Percentiles rank a stretch among this genome's conserved stretches.
These are phyloP conservation scores for Petaurus breviceps DNA, from an alignment of 2,113 vertebrate genomes.

Conservation along the genomic window DNA sequence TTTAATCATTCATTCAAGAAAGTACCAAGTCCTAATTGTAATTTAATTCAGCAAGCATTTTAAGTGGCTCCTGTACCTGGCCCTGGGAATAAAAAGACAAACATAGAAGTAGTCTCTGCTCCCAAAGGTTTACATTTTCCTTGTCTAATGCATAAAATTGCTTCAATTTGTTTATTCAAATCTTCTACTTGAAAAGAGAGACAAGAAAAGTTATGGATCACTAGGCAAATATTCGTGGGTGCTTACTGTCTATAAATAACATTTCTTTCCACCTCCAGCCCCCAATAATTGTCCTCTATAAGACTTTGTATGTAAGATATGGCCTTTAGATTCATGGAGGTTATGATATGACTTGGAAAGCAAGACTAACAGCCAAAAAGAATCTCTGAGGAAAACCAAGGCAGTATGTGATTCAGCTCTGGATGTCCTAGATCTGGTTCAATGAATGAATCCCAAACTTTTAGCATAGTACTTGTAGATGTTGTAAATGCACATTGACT, in stretches of 20 bases:
- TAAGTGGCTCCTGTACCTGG: not conserved
- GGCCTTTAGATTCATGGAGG: not conserved
- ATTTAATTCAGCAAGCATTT: not conserved
- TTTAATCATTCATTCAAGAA: not conserved
- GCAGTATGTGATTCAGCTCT: not conserved
- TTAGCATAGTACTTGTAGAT: not conserved
- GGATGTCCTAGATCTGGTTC: not conserved
- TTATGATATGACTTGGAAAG: not conserved
- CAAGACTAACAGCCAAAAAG: not conserved
- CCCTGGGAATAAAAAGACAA: not conserved
- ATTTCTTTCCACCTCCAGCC: not conserved
- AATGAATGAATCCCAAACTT: not conserved
- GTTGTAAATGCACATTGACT: not conserved
- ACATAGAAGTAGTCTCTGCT: not conserved
- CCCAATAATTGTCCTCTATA: not conserved
- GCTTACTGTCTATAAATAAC: not conserved
- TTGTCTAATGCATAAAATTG: not conserved
- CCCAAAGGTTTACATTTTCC: not conserved
- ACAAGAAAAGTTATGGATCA: not conserved
- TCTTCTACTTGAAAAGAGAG: not conserved
- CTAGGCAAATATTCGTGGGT: not conserved
- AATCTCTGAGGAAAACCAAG: not conserved
- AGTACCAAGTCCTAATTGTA: not conserved
- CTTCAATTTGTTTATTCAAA: not conserved
- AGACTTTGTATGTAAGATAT: not conserved